phyloP scores from a whole-genome alignment of 1,140 invertebrate species.

The Fopius arisanus region DNA sequence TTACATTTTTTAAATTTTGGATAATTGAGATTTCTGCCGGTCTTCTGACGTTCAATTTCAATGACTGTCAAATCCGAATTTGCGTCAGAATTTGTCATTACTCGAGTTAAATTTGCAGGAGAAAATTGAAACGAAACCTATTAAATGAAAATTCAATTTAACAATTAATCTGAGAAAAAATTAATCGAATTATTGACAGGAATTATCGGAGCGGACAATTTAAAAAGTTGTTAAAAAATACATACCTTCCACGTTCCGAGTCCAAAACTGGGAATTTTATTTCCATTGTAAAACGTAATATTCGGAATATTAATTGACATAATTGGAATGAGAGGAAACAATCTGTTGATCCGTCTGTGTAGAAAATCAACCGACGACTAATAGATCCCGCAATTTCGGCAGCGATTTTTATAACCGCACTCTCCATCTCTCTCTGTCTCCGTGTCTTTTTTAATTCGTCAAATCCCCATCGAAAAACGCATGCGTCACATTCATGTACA shows the following conservation, averaged over 20 bases:
- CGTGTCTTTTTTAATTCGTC: background rate
- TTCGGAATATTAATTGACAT: background rate
- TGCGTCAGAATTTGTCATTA: no score
- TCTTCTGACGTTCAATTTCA: no score
- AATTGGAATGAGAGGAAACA: conserved; percentile 26
- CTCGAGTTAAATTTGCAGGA: no score
- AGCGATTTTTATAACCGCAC: background rate
- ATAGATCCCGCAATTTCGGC: background rate
- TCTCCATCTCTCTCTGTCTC: background rate
- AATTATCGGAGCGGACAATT: no score
- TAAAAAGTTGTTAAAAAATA: background rate
- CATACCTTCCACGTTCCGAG: conserved; percentile 72
- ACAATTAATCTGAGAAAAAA: no score
- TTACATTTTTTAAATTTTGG: no score
- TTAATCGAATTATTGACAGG: no score
- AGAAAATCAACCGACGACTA: background rate
- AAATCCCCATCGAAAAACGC: background rate
- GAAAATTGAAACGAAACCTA: no score
- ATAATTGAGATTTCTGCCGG: no score
- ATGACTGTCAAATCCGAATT: no score
- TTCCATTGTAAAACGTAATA: conserved; percentile 62
- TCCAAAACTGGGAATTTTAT: conserved; percentile 67
- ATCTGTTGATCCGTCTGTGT: background rate
- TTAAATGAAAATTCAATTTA: no score
- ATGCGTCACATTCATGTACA: background rate